phyloP scores from a whole-genome alignment of 1,140 invertebrate species.

The Popillia japonica region DNA sequence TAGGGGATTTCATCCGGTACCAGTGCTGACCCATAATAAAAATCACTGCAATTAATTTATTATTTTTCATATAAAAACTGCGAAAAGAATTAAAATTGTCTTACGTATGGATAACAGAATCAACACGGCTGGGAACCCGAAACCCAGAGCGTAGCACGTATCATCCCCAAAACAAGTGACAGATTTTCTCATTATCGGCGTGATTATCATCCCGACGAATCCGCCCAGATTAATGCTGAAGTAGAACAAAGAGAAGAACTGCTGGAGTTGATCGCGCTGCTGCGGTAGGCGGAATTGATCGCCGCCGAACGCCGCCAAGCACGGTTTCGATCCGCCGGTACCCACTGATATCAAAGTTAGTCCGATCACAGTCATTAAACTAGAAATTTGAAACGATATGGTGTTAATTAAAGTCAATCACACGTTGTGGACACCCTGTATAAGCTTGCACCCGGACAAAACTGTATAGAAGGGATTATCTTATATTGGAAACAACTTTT shows the following conservation, averaged over 20 bases:
- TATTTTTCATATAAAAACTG: constrained; percentile 15
- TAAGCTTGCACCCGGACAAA: too few species aligned
- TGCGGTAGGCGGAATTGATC: constrained; percentile 73
- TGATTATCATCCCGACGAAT: constrained; percentile 76
- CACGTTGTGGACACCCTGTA: too few species aligned
- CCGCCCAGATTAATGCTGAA: constrained; percentile 83
- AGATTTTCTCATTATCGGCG: constrained; percentile 75
- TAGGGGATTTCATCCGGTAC: constrained; percentile 74
- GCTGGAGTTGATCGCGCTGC: constrained; percentile 66
- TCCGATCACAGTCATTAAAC: constrained; percentile 74
- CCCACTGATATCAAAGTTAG: constrained; percentile 87
- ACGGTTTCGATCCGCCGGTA: constrained; percentile 88
- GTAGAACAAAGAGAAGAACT: constrained; percentile 83
- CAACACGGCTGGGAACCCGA: constrained; percentile 76
- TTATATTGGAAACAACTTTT: too few species aligned
- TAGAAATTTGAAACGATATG: too few species aligned
- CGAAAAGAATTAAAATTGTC: constrained; percentile 43
- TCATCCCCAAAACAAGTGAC: constrained; percentile 77
- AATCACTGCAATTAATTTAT: constrained; percentile 64
- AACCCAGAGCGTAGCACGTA: constrained; percentile 80
- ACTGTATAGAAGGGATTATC: too few species aligned
- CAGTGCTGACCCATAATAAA: constrained; percentile 73
- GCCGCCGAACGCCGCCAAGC: too few species aligned
- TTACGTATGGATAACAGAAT: constrained; percentile 72
- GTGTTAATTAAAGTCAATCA: too few species aligned